Evolutionary conservation across 2,113 vertebrate species (phyloP), one percentile per base, ranked within the genome.

Genomic region (Paramisgurnus dabryanus): DNA sequence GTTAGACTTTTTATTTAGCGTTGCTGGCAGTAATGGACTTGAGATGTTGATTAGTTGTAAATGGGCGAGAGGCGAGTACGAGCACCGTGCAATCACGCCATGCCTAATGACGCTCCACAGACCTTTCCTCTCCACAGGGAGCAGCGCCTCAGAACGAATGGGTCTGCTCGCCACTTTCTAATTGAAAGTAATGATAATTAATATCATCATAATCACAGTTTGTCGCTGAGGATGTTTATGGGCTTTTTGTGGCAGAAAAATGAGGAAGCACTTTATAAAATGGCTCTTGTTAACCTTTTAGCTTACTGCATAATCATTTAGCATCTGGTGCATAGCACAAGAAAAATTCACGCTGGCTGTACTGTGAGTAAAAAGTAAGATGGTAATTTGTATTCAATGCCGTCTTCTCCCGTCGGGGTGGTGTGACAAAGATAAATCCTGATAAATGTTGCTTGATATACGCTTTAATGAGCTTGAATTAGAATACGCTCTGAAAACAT

Each of bases 161-260:
- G 89, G 86, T 85, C 87, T 89, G 88, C 86, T 87, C 86, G 87
- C 71, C 88, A 87, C 85, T 86, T 87, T 87, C 83, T 92, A 91
- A 93, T 91, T 91, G 90, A 93, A 90, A 90, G 89, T 91, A 93
- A 92, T 91, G 90, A 92, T 92, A 90, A 93, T 93, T 93, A 92
- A 92, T 92, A 91, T 91, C 80, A 90, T 89, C 84, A 84, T 89
- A 91, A 93, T 92, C 89, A 90, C 89, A 87, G 85, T 87, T 87
- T 68, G 82, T 89, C 90, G 85, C 88, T 84, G 65, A 82, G 63
- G 88, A 87, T 92, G 90, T 91, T 91, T 91, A 89, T 85, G 83
- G 84, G 84, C 86, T 85, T 82, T 68, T 83, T 68, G 82, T 74
- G 73, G 83, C 89, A 88, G 58, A 89, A 76, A 85, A 89, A 90